Conservation (phyloP, 2,888 invertebrate genomes). For the Heliconius erato region DNA sequence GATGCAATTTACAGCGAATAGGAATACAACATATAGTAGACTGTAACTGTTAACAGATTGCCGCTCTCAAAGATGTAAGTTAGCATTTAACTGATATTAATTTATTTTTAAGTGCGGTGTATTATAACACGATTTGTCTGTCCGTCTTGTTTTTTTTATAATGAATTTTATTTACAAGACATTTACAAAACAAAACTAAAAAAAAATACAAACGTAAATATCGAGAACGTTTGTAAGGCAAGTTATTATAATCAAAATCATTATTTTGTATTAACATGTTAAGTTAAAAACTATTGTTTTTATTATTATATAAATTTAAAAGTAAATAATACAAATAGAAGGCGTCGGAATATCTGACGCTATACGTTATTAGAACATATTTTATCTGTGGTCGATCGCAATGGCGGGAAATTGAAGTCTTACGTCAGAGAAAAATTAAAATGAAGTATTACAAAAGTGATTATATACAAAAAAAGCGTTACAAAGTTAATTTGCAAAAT, state of each 20-base stretch:
- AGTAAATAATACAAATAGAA: too few relatives aligned
- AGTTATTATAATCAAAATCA: too few relatives aligned
- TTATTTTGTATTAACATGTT: too few relatives aligned
- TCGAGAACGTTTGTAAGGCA: neutral
- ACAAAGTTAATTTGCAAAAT: neutral
- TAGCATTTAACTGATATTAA: neutral
- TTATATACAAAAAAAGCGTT: neutral
- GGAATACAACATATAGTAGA: conserved; percentile 40
- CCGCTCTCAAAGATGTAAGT: neutral
- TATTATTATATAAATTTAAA: too few relatives aligned
- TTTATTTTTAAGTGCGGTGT: neutral
- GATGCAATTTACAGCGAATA: conserved; percentile 21
- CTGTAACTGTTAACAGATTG: neutral
- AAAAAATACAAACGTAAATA: neutral
- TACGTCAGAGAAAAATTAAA: neutral
- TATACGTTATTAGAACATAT: neutral
- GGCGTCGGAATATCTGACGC: neutral
- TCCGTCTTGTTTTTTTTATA: neutral
- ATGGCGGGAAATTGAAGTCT: neutral
- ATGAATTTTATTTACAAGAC: neutral
- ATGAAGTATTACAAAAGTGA: neutral
- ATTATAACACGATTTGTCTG: neutral
- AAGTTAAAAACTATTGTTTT: too few relatives aligned
- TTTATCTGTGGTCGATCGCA: neutral
- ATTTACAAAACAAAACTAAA: neutral